Evolutionary conservation across 1,140 invertebrate genomes (phyloP).

Genomic region (Pantala flavescens): DNA sequence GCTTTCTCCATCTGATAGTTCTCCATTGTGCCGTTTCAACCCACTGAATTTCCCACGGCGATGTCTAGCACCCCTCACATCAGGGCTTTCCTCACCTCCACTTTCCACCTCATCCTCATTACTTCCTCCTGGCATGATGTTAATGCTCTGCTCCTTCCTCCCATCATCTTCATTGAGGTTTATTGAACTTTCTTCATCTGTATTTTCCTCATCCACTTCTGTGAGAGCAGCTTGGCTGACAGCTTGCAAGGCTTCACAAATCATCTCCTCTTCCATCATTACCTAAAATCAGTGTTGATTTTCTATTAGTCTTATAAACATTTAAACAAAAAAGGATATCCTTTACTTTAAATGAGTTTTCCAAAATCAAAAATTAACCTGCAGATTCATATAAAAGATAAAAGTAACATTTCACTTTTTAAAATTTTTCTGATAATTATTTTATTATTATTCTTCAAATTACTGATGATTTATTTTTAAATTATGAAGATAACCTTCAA

Average conservation of each 20-base stretch:
- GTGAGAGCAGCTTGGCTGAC: constrained; percentile 85
- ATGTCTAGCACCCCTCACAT: not conserved
- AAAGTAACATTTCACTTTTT: too few species aligned
- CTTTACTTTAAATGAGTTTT: too few species aligned
- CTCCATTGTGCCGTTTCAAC: not conserved
- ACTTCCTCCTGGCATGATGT: not conserved
- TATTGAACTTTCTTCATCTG: not conserved
- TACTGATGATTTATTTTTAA: too few species aligned
- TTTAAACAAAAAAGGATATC: too few species aligned
- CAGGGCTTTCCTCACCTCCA: not conserved
- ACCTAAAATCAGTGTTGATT: constrained; percentile 45
- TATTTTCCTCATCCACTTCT: constrained; percentile 53
- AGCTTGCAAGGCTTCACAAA: constrained; percentile 80
- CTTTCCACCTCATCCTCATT: not conserved
- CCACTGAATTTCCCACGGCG: not conserved
- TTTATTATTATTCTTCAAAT: too few species aligned
- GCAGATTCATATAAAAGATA: too few species aligned
- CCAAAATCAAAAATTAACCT: too few species aligned
- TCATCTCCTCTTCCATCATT: constrained; percentile 87
- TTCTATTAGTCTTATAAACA: too few species aligned
- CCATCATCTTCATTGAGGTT: not conserved
- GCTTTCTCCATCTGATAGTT: not conserved
- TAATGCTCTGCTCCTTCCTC: not conserved
- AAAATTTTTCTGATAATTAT: too few species aligned
- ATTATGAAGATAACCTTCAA: too few species aligned